Percentiles rank a stretch among this genome's conserved stretches.
Conservation (phyloP, 2,113 vertebrate genomes). For the Otolemur garnettii region DNA sequence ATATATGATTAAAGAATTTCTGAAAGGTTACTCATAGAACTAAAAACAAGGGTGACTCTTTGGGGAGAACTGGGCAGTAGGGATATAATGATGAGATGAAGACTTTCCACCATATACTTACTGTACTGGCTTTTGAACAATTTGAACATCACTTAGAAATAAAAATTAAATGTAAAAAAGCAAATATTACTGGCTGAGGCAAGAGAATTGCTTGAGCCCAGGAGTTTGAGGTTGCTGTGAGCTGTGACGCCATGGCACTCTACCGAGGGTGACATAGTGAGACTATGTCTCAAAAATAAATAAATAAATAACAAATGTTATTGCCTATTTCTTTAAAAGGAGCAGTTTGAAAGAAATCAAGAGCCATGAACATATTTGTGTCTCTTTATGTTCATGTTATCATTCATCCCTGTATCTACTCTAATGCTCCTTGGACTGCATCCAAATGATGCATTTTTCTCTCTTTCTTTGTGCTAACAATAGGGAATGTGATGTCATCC, state of each 20-base stretch:
- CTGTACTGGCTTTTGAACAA: background rate
- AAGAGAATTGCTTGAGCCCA: no score
- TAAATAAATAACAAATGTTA: background rate
- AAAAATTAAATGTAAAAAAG: slow-evolving; percentile 47
- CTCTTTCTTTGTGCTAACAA: background rate
- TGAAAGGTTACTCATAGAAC: background rate
- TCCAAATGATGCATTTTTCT: slow-evolving; percentile 36
- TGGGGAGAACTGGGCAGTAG: background rate
- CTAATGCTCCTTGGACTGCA: background rate
- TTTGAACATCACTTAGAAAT: background rate
- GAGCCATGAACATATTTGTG: background rate
- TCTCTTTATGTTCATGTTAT: background rate
- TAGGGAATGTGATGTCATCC: background rate
- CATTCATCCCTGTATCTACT: background rate
- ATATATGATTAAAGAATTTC: slow-evolving; percentile 2
- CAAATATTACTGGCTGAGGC: background rate
- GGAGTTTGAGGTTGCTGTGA: no score
- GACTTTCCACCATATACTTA: background rate
- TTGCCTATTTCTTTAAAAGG: background rate
- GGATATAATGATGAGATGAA: background rate
- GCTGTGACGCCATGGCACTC: no score
- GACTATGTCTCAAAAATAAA: no score
- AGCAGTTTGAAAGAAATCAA: background rate
- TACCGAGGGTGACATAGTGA: no score
- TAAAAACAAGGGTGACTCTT: background rate